These are phyloP conservation scores for Orthosia gracilis DNA, from an alignment of 2,888 invertebrate genomes.

Conservation along the genomic window DNA sequence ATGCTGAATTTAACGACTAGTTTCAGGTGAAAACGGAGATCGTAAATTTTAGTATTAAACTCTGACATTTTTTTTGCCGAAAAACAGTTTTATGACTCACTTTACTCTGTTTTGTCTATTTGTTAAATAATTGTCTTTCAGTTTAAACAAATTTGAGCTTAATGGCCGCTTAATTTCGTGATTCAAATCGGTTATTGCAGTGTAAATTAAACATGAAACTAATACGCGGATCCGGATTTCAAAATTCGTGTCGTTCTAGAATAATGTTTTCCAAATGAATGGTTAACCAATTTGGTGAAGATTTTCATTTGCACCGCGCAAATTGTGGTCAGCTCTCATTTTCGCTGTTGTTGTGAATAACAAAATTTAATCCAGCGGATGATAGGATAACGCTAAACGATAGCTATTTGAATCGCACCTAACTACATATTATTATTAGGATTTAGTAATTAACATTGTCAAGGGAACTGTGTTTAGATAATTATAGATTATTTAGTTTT, in stretches of 20 bases:
- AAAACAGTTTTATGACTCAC: constrained; percentile 29
- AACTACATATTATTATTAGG: constrained; percentile 29
- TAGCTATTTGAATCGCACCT: constrained; percentile 64
- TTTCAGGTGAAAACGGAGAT: constrained; percentile 51
- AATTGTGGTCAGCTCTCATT: constrained; percentile 86
- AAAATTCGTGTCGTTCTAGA: constrained; percentile 61
- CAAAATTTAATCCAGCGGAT: constrained; percentile 78
- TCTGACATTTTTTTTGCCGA: constrained; percentile 32
- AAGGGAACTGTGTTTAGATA: constrained; percentile 1
- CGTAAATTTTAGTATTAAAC: constrained; percentile 54
- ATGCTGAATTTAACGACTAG: constrained; percentile 56
- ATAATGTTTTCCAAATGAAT: constrained; percentile 77
- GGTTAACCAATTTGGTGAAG: constrained; percentile 85
- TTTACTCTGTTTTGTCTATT: constrained; percentile 26
- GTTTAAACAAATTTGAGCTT: background rate
- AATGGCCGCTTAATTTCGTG: background rate
- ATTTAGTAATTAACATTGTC: constrained; percentile 28
- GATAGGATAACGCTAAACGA: constrained; percentile 75
- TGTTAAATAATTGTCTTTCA: background rate
- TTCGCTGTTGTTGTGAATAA: constrained; percentile 79
- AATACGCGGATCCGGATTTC: constrained; percentile 16
- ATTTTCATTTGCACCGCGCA: constrained; percentile 86
- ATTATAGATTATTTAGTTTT: constrained; percentile 7
- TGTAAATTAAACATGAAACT: constrained; percentile 28
- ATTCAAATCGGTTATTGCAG: background rate